A percentile compares a stretch with the other conserved stretches of the same genome.
These are phyloP conservation scores for Perizoma flavofasciatum DNA, from an alignment of 2,888 invertebrate genomes.

Conservation along the genomic window DNA sequence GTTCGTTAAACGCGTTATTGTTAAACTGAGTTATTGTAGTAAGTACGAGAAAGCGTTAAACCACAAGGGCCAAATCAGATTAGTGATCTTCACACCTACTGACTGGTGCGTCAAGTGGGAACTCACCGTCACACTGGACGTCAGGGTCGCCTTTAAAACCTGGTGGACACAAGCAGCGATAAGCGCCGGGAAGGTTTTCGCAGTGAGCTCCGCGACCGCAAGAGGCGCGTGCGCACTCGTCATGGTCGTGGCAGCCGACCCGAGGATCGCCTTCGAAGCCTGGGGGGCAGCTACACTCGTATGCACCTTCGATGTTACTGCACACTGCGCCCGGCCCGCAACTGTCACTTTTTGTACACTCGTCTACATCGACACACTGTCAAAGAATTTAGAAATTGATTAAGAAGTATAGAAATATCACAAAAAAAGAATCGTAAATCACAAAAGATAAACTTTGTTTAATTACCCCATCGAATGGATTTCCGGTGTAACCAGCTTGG, in stretches of 20 bases:
- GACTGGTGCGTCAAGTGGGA: conserved; percentile 35
- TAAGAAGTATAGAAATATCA: background rate
- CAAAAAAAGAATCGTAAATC: background rate
- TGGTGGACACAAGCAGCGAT: conserved; percentile 91
- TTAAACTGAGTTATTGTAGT: conserved; percentile 51
- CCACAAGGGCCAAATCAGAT: conserved; percentile 60
- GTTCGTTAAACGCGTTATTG: conserved; percentile 59
- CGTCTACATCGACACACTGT: conserved; percentile 92
- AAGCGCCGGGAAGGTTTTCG: conserved; percentile 90
- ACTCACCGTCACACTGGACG: conserved; percentile 89
- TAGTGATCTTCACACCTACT: conserved; percentile 57
- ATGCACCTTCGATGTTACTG: conserved; percentile 90
- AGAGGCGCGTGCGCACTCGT: conserved; percentile 89
- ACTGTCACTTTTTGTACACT: conserved; percentile 88
- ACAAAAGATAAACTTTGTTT: no score
- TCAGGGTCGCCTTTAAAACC: conserved; percentile 92
- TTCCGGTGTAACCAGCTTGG: conserved; percentile 92
- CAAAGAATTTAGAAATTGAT: conserved; percentile 19
- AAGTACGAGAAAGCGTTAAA: conserved; percentile 73
- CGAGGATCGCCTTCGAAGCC: conserved; percentile 93
- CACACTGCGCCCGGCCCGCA: conserved; percentile 93
- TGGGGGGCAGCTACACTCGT: conserved; percentile 92
- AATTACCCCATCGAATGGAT: conserved; percentile 85
- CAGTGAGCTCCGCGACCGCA: conserved; percentile 93
- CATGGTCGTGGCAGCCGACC: conserved; percentile 88